Percentiles rank a stretch among this genome's conserved stretches.
Evolutionary conservation across 2,888 invertebrate species (phyloP).

Genomic region (Lycaena phlaeas): DNA sequence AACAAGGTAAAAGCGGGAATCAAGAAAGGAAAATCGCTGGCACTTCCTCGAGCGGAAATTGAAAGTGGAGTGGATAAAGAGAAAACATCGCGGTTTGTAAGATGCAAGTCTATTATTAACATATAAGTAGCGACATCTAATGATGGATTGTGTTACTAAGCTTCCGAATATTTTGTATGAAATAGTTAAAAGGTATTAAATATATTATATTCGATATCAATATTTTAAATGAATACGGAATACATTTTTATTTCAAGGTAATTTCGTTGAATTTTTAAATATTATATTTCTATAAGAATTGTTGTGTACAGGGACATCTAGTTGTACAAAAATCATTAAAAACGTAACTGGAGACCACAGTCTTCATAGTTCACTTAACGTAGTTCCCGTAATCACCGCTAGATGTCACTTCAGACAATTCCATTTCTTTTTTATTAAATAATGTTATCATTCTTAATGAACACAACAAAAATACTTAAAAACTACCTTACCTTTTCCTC

Average conservation of each 20-base stretch:
- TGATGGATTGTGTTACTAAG: background rate
- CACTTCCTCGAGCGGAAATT: slow-evolving; percentile 68
- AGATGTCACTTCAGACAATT: slow-evolving; percentile 29
- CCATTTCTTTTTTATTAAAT: background rate
- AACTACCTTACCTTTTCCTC: slow-evolving; percentile 67
- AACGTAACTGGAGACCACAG: too few species aligned
- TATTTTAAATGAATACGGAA: too few species aligned
- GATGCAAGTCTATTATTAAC: background rate
- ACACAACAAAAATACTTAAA: slow-evolving; percentile 14
- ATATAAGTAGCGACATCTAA: slow-evolving; percentile 34
- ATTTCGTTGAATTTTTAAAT: background rate
- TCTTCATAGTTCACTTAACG: too few species aligned
- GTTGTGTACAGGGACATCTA: slow-evolving; percentile 6
- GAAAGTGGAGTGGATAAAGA: slow-evolving; percentile 58
- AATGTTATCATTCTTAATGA: background rate
- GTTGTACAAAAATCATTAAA: too few species aligned
- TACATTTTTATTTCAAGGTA: too few species aligned
- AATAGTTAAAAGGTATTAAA: too few species aligned
- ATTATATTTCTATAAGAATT: too few species aligned
- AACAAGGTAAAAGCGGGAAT: slow-evolving; percentile 54
- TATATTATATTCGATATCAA: too few species aligned
- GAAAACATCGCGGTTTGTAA: slow-evolving; percentile 47
- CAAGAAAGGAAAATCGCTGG: slow-evolving; percentile 57
- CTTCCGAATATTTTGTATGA: too few species aligned
- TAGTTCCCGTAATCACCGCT: slow-evolving; percentile 23